Conservation (phyloP, 1,140 invertebrate species). For the Paraescarpia echinospica region DNA sequence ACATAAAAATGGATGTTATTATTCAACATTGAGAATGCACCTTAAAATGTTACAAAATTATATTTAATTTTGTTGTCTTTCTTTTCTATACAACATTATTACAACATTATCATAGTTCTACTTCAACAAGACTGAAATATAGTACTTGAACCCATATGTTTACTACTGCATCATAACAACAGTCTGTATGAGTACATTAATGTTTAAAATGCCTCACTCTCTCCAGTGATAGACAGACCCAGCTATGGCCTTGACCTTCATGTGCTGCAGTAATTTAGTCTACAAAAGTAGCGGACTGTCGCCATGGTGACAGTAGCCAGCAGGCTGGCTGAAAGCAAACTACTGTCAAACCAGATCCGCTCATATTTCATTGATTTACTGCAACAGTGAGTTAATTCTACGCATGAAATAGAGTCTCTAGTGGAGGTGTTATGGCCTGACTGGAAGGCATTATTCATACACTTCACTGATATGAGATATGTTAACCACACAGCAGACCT, state of each 20-base stretch:
- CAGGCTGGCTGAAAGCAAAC: neutral
- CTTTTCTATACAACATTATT: neutral
- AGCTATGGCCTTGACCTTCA: neutral
- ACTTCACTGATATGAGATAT: neutral
- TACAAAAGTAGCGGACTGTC: neutral
- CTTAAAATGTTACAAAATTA: too few relatives aligned
- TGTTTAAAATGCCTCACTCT: neutral
- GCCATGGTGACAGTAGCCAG: neutral
- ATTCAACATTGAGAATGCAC: too few relatives aligned
- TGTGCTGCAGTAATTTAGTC: neutral
- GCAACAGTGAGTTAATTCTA: neutral
- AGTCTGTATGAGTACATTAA: neutral
- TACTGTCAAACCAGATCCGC: neutral
- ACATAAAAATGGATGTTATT: too few relatives aligned
- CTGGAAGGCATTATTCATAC: neutral
- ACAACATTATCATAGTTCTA: neutral
- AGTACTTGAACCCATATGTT: neutral
- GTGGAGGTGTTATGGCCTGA: neutral
- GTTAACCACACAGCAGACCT: neutral
- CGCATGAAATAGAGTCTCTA: neutral
- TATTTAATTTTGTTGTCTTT: too few relatives aligned
- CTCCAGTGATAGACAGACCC: neutral
- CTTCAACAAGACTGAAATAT: neutral
- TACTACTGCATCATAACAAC: neutral
- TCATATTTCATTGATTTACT: constrained; percentile 1